Evolutionary conservation across 37 sponge, comb jelly and placozoan species (phyloP).

Genomic region (Cliona cf. orientalis): DNA sequence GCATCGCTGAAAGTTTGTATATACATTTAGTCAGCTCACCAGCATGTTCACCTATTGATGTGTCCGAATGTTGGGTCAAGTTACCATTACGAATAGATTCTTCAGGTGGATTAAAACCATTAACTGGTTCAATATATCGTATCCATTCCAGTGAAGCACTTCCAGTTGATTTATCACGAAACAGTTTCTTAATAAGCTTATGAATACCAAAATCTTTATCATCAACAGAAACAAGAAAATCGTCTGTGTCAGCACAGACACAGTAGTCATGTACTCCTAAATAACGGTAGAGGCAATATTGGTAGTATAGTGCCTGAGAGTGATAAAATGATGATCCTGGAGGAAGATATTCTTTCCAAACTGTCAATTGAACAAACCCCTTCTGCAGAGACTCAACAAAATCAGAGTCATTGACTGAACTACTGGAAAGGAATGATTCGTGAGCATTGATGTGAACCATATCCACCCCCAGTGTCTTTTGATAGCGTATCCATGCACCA

Average conservation of each 20-base stretch:
- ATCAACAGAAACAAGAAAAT: neutral
- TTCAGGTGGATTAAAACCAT: too few relatives aligned
- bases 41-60: too few relatives aligned
- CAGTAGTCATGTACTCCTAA: neutral
- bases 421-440: neutral
- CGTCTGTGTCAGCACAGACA: neutral
- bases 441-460: neutral
- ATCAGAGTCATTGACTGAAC: neutral
- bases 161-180: too few relatives aligned
- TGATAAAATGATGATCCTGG: neutral
- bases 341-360: neutral
- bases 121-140: too few relatives aligned
- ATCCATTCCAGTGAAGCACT: too few relatives aligned
- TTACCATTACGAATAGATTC: too few relatives aligned
- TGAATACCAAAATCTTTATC: too few relatives aligned
- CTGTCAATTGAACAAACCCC: neutral
- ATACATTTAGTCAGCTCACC: too few relatives aligned
- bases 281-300: slow-evolving; percentile 8
- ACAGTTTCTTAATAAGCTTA: too few relatives aligned
- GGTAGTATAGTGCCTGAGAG: neutral
- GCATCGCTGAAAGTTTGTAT: too few relatives aligned
- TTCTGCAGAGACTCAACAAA: neutral
- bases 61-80: too few relatives aligned
- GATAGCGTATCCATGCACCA: neutral
- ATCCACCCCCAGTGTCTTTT: slow-evolving; percentile 4